phyloP scores from a whole-genome alignment of 2,888 invertebrate species.

The Hypercompe scribonia region DNA sequence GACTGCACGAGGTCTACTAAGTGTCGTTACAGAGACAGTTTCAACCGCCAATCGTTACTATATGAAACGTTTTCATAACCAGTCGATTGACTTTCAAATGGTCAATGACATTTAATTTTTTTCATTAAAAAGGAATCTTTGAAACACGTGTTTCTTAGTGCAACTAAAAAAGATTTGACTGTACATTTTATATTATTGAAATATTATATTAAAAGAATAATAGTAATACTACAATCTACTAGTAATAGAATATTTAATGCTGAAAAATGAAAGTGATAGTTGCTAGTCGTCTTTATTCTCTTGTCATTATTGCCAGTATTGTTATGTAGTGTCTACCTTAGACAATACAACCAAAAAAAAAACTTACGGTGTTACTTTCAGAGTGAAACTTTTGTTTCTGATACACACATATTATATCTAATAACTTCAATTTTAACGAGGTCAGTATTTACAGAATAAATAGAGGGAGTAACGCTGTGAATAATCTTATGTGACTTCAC shows the following conservation, averaged over 20 bases:
- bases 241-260: too few species aligned
- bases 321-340: neutral
- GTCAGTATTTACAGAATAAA: neutral
- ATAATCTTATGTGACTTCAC: neutral
- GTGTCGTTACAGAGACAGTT: constrained; percentile 64
- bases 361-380: neutral
- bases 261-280: too few species aligned
- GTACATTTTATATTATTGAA: too few species aligned
- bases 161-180: neutral
- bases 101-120: neutral
- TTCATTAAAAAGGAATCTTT: neutral
- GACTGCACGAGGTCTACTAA: constrained; percentile 58
- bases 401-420: neutral
- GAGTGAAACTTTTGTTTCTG: neutral
- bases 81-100: constrained; percentile 38
- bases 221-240: too few species aligned
- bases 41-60: constrained; percentile 66
- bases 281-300: too few species aligned
- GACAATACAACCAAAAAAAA: constrained; percentile 33
- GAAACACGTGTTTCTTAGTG: too few species aligned
- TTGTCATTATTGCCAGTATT: too few species aligned
- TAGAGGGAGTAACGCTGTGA: neutral
- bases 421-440: neutral
- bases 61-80: constrained; percentile 72
- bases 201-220: too few species aligned